Percentiles rank a stretch among this genome's conserved stretches.
Evolutionary conservation across 2,797 vertebrate species (phyloP).

Genomic region (Phoxinus dragarum): DNA sequence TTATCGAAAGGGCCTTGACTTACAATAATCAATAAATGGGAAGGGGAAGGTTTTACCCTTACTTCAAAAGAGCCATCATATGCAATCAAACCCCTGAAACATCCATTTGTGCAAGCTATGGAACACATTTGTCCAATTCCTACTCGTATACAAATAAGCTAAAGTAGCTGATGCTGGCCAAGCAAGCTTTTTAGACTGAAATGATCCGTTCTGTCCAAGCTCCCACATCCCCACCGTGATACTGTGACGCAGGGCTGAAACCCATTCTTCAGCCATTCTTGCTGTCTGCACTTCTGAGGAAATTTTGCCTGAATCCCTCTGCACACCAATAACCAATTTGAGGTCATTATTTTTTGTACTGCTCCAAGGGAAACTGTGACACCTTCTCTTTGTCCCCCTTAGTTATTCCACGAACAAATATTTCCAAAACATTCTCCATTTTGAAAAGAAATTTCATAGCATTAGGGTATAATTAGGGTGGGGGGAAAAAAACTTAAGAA

Average conservation of each 20-base stretch:
- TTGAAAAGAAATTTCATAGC: constrained; percentile 2
- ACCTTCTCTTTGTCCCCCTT: not conserved
- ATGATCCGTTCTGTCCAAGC: constrained; percentile 41
- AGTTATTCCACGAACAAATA: not conserved
- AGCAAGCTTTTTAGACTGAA: constrained; percentile 49
- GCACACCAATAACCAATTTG: constrained; percentile 41
- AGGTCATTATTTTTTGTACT: constrained; percentile 14
- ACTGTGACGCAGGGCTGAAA: constrained; percentile 43
- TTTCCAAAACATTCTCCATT: constrained; percentile 16
- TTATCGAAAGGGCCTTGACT: not conserved
- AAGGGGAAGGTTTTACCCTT: not conserved
- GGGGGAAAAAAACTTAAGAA: not conserved
- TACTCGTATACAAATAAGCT: constrained; percentile 50
- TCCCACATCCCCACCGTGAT: constrained; percentile 49
- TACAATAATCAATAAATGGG: constrained; percentile 5
- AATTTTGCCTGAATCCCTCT: constrained; percentile 49
- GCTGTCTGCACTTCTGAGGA: constrained; percentile 1
- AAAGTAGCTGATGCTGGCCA: constrained; percentile 39
- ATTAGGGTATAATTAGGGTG: constrained; percentile 12
- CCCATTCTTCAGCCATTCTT: constrained; percentile 48
- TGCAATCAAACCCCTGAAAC: constrained; percentile 15
- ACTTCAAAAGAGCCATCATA: not conserved
- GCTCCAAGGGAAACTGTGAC: constrained; percentile 4
- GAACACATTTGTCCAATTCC: constrained; percentile 43
- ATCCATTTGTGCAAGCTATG: constrained; percentile 41